phyloP scores from a whole-genome alignment of 2,113 vertebrate species.

The Hippopotamus amphibius region DNA sequence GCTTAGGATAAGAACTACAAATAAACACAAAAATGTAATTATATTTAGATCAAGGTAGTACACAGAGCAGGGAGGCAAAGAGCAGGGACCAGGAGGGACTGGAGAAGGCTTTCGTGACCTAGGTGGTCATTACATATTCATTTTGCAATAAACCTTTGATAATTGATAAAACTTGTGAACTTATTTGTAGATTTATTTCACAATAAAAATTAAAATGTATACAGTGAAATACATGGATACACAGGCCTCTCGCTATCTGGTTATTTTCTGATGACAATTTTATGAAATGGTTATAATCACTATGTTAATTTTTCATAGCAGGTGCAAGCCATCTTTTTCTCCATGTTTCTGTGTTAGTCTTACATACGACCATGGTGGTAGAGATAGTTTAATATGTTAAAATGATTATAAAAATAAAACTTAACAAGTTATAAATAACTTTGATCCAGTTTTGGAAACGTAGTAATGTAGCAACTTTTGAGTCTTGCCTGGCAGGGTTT shows the following conservation, averaged over 20 bases:
- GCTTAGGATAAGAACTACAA: background rate
- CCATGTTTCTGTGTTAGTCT: slow-evolving; percentile 30
- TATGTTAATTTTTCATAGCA: background rate
- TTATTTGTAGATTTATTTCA: background rate
- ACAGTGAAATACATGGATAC: background rate
- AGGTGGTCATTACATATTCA: background rate
- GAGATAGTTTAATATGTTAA: slow-evolving; percentile 67
- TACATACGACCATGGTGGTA: background rate
- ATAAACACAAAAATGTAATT: background rate
- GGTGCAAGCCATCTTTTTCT: slow-evolving; percentile 25
- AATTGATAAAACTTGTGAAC: background rate
- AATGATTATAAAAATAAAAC: slow-evolving; percentile 59
- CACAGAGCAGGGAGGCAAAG: background rate
- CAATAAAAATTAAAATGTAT: background rate
- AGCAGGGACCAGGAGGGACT: background rate
- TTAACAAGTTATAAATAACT: slow-evolving; percentile 59
- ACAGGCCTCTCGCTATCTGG: background rate
- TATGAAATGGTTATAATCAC: background rate
- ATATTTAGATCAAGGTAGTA: background rate
- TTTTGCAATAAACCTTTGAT: background rate
- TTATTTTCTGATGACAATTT: background rate
- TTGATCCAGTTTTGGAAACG: slow-evolving; percentile 74
- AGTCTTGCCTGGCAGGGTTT: slow-evolving; percentile 56
- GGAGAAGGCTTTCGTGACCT: background rate
- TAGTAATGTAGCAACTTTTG: slow-evolving; percentile 16